A percentile compares a stretch with the other conserved stretches of the same genome.
phyloP scores from a whole-genome alignment of 2,797 vertebrate species.

The Eulemur mongoz region DNA sequence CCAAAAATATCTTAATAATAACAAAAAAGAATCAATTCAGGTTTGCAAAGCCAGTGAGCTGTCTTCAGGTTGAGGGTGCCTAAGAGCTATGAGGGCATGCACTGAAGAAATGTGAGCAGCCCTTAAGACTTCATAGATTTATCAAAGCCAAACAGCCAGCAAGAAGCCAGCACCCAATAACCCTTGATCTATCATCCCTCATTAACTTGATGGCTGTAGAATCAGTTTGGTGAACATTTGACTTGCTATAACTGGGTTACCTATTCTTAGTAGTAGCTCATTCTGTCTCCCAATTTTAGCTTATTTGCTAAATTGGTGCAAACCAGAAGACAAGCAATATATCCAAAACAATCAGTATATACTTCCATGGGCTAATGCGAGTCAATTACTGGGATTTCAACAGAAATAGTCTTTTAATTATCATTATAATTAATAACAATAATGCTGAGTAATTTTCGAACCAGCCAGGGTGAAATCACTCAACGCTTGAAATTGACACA shows the following conservation, averaged over 20 bases:
- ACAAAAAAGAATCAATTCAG: background rate
- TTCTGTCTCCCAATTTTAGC: conserved; percentile 2
- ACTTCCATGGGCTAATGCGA: conserved; percentile 14
- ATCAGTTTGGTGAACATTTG: background rate
- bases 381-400: conserved; percentile 34
- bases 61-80: background rate
- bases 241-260: background rate
- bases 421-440: conserved; percentile 54
- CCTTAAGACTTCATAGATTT: background rate
- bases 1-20: background rate
- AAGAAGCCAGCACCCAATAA: background rate
- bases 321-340: background rate
- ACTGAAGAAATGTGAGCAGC: conserved; percentile 8
- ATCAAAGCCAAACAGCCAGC: background rate
- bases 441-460: conserved; percentile 55
- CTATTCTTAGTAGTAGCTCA: conserved; percentile 15
- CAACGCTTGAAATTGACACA: conserved; percentile 23
- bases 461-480: conserved; percentile 40
- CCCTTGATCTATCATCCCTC: background rate
- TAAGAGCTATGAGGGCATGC: background rate
- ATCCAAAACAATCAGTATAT: conserved; percentile 20
- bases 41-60: background rate
- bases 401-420: conserved; percentile 49
- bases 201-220: background rate
- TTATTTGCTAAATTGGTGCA: conserved; percentile 24